These are phyloP conservation scores for Crax fasciolata DNA, from an alignment of 2,797 vertebrate genomes.

Conservation along the genomic window DNA sequence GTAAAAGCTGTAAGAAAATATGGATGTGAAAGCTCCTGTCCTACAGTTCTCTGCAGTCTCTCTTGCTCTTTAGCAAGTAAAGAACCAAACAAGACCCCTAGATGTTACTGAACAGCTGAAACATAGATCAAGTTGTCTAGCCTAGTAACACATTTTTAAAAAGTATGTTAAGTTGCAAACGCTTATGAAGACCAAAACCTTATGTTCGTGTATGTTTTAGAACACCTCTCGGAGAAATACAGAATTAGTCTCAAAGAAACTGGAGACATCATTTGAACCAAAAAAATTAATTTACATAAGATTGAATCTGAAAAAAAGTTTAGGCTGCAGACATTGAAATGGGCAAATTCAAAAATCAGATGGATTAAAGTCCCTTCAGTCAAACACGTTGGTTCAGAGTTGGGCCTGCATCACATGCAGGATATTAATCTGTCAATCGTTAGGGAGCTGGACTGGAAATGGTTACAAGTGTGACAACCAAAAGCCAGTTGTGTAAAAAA, in stretches of 20 bases:
- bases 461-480: not conserved
- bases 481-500: not conserved
- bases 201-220: fast-evolving
- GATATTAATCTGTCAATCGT: fast-evolving
- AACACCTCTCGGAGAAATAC: not conserved
- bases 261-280: not conserved
- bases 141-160: not conserved
- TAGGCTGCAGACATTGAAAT: not conserved
- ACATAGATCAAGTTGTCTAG: not conserved
- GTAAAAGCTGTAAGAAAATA: not conserved
- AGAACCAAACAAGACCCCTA: not conserved
- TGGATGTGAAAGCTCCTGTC: not conserved
- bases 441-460: not conserved
- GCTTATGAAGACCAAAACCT: not conserved
- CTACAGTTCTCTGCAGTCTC: not conserved
- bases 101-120: not conserved
- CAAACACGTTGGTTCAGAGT: not conserved
- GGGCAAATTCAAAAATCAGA: not conserved
- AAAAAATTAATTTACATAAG: not conserved
- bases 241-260: not conserved
- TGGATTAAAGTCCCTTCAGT: not conserved
- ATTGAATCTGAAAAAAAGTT: not conserved
- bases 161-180: not conserved
- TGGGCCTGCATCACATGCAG: fast-evolving
- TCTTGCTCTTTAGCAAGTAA: not conserved